Base-by-base conservation (phyloP, 2,888 invertebrate genomes). In the Seladonia tumulorum region DNA sequence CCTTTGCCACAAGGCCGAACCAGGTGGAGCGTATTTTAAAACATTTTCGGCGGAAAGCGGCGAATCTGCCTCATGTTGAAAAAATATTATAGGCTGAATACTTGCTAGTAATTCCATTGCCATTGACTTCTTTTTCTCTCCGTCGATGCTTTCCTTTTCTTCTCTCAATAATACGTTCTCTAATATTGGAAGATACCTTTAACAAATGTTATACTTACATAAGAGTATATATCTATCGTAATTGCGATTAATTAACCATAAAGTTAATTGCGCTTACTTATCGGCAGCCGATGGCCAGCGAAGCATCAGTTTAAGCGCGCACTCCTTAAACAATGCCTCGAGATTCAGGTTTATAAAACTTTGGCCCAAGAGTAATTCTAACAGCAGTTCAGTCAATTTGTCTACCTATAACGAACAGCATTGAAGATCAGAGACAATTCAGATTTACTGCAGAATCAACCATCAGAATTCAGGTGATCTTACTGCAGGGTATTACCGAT, bases 271-370 rank as follows among this genome's bases (percentile, higher is more conserved):
- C 12, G n/a, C 57, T 57, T n/a, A 57, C 94, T 93, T 94, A 79
- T 95, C 94, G 49, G 94, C 94, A n/a, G 93, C 92, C 0, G 94
- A 94, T 25, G 95, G 95, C 95, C 95, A 95, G 7, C 95, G 93
- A 80, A 95, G 92, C 95, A 95, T 95, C 39, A 95, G 88, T 89
- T 94, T 95, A 14, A 94, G 88, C 29, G 93, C 93, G 75, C 95
- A 95, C 42, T 94, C 94, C 90, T 94, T 94, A 74, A 94, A 94
- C 29, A 95, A 89, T 25, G 92, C 90, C 81, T 95, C 94, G 49
- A 95, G 89, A 81, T 94, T 94, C 18, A 93, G 89, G 90, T 95
- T 94, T 76, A 95, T 93, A 74, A 95, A 94, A 87, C 93, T 94
- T 76, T 94, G 93, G 22, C 95, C 94, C 47, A 95, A 83, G 49